These are phyloP conservation scores for Tapera naevia DNA, from an alignment of 2,797 vertebrate genomes.

Conservation along the genomic window DNA sequence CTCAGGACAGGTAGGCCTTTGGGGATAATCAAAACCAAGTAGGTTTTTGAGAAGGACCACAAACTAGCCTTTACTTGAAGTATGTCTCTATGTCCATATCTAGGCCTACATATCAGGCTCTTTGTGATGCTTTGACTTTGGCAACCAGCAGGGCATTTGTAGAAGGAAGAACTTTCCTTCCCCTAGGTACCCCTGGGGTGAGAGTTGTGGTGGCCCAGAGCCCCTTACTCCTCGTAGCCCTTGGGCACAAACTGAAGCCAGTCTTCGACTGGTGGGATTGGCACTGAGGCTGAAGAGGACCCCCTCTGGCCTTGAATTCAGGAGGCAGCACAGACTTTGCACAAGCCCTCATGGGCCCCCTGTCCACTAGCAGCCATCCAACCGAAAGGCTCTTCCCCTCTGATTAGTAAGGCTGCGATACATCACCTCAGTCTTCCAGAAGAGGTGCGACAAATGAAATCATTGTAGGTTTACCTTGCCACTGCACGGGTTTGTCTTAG, in stretches of 20 bases:
- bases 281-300: background rate
- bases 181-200: too few relatives aligned
- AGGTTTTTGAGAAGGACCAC: background rate
- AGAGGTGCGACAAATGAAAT: background rate
- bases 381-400: background rate
- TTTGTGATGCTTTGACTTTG: background rate
- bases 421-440: background rate
- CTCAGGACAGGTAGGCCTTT: background rate
- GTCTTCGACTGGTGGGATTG: background rate
- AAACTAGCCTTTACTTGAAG: background rate
- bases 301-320: background rate
- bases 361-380: background rate
- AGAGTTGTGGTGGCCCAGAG: background rate
- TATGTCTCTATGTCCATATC: background rate
- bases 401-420: background rate
- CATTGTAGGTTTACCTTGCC: background rate
- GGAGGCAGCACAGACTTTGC: background rate
- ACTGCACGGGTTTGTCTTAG: background rate
- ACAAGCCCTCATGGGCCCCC: background rate
- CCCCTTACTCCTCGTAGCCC: fast-evolving
- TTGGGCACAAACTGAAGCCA: background rate
- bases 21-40: background rate
- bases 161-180: background rate
- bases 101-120: background rate
- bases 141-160: background rate